These are phyloP conservation scores for Cossypha caffra DNA, from an alignment of 2,797 vertebrate genomes.

Conservation along the genomic window DNA sequence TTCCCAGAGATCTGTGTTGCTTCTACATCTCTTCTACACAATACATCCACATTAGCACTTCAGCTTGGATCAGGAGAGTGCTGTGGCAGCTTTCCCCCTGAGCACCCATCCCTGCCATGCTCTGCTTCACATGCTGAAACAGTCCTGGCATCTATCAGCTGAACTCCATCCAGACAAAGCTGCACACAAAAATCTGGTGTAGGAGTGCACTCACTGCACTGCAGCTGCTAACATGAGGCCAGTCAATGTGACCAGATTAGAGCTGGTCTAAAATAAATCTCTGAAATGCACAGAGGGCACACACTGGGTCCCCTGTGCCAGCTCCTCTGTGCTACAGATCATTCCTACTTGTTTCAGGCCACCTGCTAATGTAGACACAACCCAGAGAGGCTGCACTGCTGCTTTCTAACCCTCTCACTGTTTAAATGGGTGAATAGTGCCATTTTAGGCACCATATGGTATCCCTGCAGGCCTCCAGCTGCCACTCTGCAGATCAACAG, in stretches of 20 bases:
- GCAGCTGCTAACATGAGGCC: not conserved
- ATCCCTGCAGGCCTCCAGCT: constrained; percentile 54
- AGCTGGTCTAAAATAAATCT: not conserved
- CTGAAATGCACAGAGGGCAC: not conserved
- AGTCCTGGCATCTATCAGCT: not conserved
- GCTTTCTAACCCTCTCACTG: not conserved
- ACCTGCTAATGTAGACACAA: not conserved
- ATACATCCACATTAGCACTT: not conserved
- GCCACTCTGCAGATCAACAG: constrained; percentile 43
- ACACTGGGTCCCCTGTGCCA: not conserved
- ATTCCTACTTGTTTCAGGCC: not conserved
- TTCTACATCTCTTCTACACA: not conserved
- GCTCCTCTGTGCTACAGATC: not conserved
- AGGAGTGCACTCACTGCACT: not conserved
- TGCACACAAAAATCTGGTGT: not conserved
- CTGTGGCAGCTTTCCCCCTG: not conserved
- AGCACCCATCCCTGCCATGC: not conserved
- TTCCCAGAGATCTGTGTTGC: not conserved
- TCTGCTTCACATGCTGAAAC: not conserved
- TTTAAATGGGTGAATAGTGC: constrained; percentile 29
- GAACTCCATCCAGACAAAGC: not conserved
- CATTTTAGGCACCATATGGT: constrained; percentile 60
- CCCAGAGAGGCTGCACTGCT: not conserved
- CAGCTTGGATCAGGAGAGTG: not conserved
- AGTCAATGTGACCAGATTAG: not conserved